Conservation (phyloP, 2,888 invertebrate genomes). For the Drosophila cognata region DNA sequence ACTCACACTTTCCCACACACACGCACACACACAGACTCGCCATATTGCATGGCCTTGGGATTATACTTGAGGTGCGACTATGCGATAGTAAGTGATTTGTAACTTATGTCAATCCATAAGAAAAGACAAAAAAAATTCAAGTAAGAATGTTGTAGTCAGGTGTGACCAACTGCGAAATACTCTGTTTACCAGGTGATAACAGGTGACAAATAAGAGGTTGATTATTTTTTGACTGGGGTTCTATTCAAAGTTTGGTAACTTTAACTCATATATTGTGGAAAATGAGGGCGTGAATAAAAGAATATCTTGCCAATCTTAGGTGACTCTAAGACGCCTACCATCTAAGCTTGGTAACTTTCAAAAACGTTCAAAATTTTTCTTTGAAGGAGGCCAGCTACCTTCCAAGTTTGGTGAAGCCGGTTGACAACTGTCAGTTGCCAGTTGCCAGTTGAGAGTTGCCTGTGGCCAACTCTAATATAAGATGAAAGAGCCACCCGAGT, state of each 20-base stretch:
- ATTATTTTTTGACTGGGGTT: background rate
- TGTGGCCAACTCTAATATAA: conserved; percentile 9
- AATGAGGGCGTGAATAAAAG: too few species aligned
- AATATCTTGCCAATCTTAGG: too few species aligned
- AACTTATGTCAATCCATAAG: conserved; percentile 53
- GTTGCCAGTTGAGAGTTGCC: conserved; percentile 5
- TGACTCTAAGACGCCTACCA: too few species aligned
- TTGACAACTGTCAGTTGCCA: conserved; percentile 3
- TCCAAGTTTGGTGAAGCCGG: background rate
- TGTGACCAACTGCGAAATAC: background rate
- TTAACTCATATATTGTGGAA: background rate
- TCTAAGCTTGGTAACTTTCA: too few species aligned
- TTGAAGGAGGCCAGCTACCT: too few species aligned
- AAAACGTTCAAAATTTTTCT: too few species aligned
- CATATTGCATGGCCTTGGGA: conserved; percentile 7
- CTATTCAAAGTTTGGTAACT: background rate
- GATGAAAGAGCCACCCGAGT: background rate
- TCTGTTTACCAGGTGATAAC: background rate
- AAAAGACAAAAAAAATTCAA: background rate
- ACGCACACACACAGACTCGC: background rate
- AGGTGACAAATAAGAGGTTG: too few species aligned
- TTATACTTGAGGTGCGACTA: conserved; percentile 21
- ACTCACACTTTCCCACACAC: conserved; percentile 1
- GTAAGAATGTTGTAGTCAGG: background rate
- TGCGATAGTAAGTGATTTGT: conserved; percentile 63